Base-by-base conservation (phyloP, 92 coral and sea anemone species). In the Palythoa grandiflora region DNA sequence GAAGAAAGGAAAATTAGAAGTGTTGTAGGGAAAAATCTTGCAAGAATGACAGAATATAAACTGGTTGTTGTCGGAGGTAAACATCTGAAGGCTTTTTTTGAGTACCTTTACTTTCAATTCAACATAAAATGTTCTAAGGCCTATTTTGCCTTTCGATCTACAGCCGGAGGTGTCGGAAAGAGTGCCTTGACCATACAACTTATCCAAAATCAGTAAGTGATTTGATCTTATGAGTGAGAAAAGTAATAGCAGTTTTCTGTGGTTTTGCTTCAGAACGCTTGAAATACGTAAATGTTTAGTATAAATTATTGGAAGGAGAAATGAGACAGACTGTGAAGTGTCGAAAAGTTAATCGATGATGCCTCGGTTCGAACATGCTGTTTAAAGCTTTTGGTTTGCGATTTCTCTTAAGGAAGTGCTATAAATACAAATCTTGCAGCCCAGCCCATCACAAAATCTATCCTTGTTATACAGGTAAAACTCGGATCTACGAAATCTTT, bases 91-190 rank as follows among this genome's bases (percentile, higher is more conserved):
- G 36, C 13, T 47, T 15, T 2, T 77, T 14, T 66, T 65, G 60
- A 20, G 10, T 65, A 6, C 21, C 9, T 63, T 16, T 55, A 15
- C 1, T 10, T 40, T 60, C 20, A 6, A 16, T 38, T 39, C 4
- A 13, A 10, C 21, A 3, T 37, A 9, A 44, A 57, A 44, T 71
- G 19, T 77, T 77, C 17, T 50, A 77, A 70, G 87, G 54, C 19
- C 51, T 60, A 66, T 15, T 84, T 89, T 89, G 47, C 57, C 80
- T 73, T 71, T 79, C 20, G 77, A 79, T 85, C 87, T 87, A 50
- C 90, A 96, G 98, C 98, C 90, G 98, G 98, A 38, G 98, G 98
- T 83, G 98, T 96, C 68, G 98, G 98, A 44, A 96, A 96, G 61
- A 96, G 98, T 78, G 98, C 98, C 2, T 88, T 96, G 91, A 96